Evolutionary conservation across 1,140 invertebrate species (phyloP).

Genomic region (Bombus balteatus): DNA sequence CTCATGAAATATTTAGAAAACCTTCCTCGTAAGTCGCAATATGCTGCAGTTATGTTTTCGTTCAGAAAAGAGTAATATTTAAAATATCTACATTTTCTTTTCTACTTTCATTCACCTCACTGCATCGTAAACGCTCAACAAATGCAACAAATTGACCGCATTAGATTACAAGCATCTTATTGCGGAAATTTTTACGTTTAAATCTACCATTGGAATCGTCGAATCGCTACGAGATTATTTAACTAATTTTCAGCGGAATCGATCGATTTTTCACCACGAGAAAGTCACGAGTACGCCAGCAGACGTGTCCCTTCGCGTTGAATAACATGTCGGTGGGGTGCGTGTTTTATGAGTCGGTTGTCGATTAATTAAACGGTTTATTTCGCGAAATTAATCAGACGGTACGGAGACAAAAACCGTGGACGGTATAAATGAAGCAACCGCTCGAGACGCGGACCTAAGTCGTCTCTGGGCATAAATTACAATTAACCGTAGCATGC

Average conservation of each 20-base stretch:
- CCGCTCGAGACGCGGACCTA: slow-evolving; percentile 37
- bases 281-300: not conserved
- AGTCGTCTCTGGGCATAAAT: slow-evolving; percentile 66
- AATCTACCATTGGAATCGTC: not conserved
- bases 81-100: not conserved
- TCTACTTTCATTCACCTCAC: not conserved
- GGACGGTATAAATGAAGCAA: slow-evolving; percentile 37
- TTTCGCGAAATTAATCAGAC: slow-evolving; percentile 53
- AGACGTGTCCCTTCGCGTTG: not conserved
- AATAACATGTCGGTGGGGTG: slow-evolving; percentile 4
- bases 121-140: not conserved
- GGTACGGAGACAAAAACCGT: slow-evolving; percentile 41
- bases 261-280: slow-evolving; percentile 13
- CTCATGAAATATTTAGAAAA: too few species aligned
- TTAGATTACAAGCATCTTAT: not conserved
- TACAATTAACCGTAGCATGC: slow-evolving; percentile 71
- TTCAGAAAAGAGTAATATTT: not conserved
- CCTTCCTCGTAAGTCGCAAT: too few species aligned
- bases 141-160: not conserved
- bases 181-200: not conserved
- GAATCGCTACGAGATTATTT: not conserved
- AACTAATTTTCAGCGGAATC: too few species aligned
- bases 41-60: not conserved
- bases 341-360: slow-evolving; percentile 18
- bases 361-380: slow-evolving; percentile 58